Base-by-base conservation (phyloP, 2,888 invertebrate species). In the Electrophaes corylata region DNA sequence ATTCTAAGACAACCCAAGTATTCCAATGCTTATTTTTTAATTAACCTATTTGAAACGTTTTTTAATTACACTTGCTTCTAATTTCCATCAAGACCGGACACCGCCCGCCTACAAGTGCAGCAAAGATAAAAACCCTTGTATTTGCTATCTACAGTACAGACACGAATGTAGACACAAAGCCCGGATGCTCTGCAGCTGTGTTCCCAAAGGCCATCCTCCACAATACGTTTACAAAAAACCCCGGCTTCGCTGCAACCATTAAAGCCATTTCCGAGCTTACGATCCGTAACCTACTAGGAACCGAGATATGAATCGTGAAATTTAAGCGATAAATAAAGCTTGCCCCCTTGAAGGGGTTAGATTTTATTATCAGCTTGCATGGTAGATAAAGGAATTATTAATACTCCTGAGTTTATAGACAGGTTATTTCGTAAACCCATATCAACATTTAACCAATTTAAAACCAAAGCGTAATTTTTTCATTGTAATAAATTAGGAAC, bases 131-230 rank as follows among this genome's bases (percentile, higher is more conserved):
- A 64, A 62, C 67, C 64, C 67, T 67, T 62, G 65, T 67, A 63
- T 64, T 60, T 65, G 60, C 61, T 45, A 57, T 56, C 59, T 54
- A 63, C 58, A 54, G 45, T 54, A 63, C 58, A 54, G 45, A 61
- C 46, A 47, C 57, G 49, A 57, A 55, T 50, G 57, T 60, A 60
- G 50, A 67, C 67, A 71, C 66, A 64, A 62, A 71, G 73, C 69
- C 83, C 86, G 86, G 86, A 86, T 85, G 82, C 71, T 66, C 60
- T 72, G 83, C 87, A 88, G 86, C 86, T 88, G 88, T 82, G 78
- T 70, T 65, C 67, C 58, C 65, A 60, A 55, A 55, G 49, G 62
- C 49, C 62, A 56, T 62, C 60, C 57, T 62, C 60, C 57, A 52
- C 52, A 56, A 40, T 67, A 71, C 41, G 31, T 50, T 43, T 16